phyloP scores from a whole-genome alignment of 2,888 invertebrate species.

The Yponomeuta sedellus region DNA sequence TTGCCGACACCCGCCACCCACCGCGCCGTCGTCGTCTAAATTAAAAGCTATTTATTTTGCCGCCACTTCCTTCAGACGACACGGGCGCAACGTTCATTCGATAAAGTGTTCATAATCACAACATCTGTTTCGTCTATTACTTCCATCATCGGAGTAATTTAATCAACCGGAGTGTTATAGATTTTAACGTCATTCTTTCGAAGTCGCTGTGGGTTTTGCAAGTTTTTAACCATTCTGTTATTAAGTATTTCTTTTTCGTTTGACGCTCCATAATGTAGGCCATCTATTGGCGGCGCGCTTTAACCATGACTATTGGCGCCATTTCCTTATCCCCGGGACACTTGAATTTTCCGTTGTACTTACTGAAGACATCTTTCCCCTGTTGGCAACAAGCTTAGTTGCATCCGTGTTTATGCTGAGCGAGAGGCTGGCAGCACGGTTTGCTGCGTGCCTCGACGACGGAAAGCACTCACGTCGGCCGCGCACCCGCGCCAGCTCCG shows the following conservation, averaged over 20 bases:
- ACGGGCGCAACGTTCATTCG: slow-evolving; percentile 26
- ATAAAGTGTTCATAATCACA: slow-evolving; percentile 36
- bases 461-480: slow-evolving; percentile 64
- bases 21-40: slow-evolving; percentile 31
- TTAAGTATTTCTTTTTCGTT: neutral
- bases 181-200: slow-evolving; percentile 29
- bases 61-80: slow-evolving; percentile 30
- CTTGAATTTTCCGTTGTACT: neutral
- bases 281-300: neutral
- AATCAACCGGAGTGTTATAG: slow-evolving; percentile 26
- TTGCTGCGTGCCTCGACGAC: slow-evolving; percentile 62
- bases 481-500: slow-evolving; percentile 4
- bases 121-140: slow-evolving; percentile 30
- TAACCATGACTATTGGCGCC: neutral
- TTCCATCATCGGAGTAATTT: slow-evolving; percentile 13
- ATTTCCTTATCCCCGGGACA: neutral
- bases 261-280: neutral
- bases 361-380: slow-evolving; percentile 39
- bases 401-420: slow-evolving; percentile 51
- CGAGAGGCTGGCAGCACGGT: slow-evolving; percentile 40
- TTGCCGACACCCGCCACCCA: neutral
- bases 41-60: slow-evolving; percentile 43
- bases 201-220: neutral
- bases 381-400: slow-evolving; percentile 31
- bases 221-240: neutral